Percentiles rank a stretch among this genome's conserved stretches.
Evolutionary conservation across 1,140 invertebrate species (phyloP).

Genomic region (Diploscapter pachys): DNA sequence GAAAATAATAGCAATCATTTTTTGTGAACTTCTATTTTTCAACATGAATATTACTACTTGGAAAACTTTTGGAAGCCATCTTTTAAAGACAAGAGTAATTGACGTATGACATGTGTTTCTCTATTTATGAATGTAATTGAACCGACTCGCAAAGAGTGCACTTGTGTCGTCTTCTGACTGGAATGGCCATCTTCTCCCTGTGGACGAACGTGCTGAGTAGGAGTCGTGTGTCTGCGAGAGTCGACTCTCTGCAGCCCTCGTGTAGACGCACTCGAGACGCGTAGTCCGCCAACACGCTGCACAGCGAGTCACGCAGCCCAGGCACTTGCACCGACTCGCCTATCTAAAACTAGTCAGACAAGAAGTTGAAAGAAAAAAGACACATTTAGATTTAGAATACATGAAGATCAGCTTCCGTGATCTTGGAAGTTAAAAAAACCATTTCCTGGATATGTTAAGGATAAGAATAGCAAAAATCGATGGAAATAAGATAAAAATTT

Average conservation of each 20-base stretch:
- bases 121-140: background rate
- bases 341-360: constrained; percentile 64
- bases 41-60: background rate
- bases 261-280: constrained; percentile 72
- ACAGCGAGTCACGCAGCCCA: constrained; percentile 80
- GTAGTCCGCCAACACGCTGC: constrained; percentile 92
- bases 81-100: background rate
- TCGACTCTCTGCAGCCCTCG: constrained; percentile 36
- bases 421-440: background rate
- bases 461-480: background rate
- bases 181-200: constrained; percentile 7
- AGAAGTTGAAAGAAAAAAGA: constrained; percentile 70
- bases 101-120: no score
- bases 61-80: background rate
- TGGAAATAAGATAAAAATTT: constrained; percentile 62
- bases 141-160: constrained; percentile 30
- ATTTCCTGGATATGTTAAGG: background rate
- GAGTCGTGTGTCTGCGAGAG: constrained; percentile 23
- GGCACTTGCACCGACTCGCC: constrained; percentile 78
- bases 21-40: background rate
- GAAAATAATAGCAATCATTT: constrained; percentile 1
- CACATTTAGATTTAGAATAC: background rate
- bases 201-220: constrained; percentile 30
- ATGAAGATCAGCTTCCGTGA: no score
- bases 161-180: background rate